These are phyloP conservation scores for Sebastes diaconus DNA, from an alignment of 2,797 vertebrate genomes.

Conservation along the genomic window DNA sequence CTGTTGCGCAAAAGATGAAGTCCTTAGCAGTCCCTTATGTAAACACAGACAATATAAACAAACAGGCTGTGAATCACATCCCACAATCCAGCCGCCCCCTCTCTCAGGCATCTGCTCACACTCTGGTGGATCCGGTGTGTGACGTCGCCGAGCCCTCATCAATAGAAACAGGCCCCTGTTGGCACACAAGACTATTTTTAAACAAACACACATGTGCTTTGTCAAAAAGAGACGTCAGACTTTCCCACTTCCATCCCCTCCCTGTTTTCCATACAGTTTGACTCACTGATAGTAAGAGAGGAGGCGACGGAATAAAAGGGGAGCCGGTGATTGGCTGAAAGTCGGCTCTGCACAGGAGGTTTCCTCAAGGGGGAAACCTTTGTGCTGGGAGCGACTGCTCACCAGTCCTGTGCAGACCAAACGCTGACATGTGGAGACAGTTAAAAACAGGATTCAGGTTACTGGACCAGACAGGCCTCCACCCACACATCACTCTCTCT, in stretches of 20 bases:
- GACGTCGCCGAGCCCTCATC: slow-evolving; percentile 48
- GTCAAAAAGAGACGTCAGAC: slow-evolving; percentile 75
- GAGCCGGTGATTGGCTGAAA: slow-evolving; percentile 40
- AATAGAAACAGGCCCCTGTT: slow-evolving; percentile 44
- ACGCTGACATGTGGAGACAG: slow-evolving; percentile 73
- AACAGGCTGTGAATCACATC: slow-evolving; percentile 62
- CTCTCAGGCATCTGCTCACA: slow-evolving; percentile 52
- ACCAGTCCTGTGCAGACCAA: slow-evolving; percentile 51
- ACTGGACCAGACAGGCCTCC: slow-evolving; percentile 57
- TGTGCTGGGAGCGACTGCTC: slow-evolving; percentile 30
- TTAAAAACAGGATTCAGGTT: slow-evolving; percentile 71
- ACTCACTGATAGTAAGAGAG: slow-evolving; percentile 72
- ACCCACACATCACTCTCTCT: slow-evolving; percentile 18
- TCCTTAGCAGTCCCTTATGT: slow-evolving; percentile 7
- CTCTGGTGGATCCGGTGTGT: slow-evolving; percentile 40
- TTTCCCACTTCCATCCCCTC: slow-evolving; percentile 68
- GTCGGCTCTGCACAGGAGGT: slow-evolving; percentile 33
- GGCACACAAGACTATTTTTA: slow-evolving; percentile 66
- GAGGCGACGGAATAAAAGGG: slow-evolving; percentile 31
- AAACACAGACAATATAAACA: slow-evolving; percentile 63
- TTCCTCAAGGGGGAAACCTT: slow-evolving; percentile 65
- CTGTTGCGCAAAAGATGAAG: not conserved
- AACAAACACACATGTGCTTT: slow-evolving; percentile 76
- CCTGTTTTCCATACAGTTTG: slow-evolving; percentile 65
- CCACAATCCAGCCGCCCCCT: slow-evolving; percentile 37